Base-by-base conservation (phyloP, 1,140 invertebrate genomes). In the Himalopsyche phryganea region DNA sequence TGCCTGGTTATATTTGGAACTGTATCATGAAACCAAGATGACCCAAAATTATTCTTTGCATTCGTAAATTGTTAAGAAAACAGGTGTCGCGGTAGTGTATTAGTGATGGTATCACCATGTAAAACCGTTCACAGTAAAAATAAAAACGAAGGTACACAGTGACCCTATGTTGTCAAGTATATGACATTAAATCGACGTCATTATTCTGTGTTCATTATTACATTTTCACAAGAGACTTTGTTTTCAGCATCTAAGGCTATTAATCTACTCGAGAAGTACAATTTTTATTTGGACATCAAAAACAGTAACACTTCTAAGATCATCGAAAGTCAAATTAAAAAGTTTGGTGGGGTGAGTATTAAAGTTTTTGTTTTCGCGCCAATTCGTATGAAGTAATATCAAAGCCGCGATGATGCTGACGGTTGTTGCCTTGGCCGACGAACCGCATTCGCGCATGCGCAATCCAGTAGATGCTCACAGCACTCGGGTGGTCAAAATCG, bases 281-380 rank as follows among this genome's bases (percentile, higher is more conserved):
- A 78, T 60, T 87, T 87, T 75, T 87, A 86, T 71, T 81, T 87
- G 78, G 84, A 87, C 64, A 80, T 87, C 57, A 84, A 84, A 71
- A 85, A 85, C 65, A 78, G 84, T 77, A 77, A 74, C 58, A 67
- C 81, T 19, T 76, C 81, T 56, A 70, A 75, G 66, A 82, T 82
- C 55, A 72, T 87, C 75, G 84, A 85, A 63, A 69, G 72, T 47
- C 82, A 80, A 69, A 81, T 87, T 58, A 84, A 83, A 67, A 80
- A 84, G 63, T 76, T 87, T 68, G 85, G 85, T 54, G 80, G 85
- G 71, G 82, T 85, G 73, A 83, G 82, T 82, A 65, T 42, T 33
- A 36, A 11, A 48, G 28, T 36, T 23, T 46, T 32, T 56, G 20
- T 57, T 56, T 57, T 57, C 47, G 54, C 54, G 54, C 54, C 54